Evolutionary conservation across 2,797 vertebrate species (phyloP).

Genomic region (Dipus sagitta): DNA sequence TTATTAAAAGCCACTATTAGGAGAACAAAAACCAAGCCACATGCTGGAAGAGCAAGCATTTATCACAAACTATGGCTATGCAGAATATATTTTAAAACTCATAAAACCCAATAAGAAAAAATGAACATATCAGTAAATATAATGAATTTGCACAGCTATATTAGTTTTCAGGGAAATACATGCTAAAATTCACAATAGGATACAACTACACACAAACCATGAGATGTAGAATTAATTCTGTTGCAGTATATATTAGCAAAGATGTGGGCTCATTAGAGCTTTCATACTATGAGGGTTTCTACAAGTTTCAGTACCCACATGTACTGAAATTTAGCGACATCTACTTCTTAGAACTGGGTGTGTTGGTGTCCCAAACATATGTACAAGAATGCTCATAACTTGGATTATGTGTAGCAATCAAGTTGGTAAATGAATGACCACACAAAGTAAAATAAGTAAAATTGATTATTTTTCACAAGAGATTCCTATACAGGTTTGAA

Average conservation of each 20-base stretch:
- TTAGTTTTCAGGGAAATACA: background rate
- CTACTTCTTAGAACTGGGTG: background rate
- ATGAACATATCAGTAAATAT: background rate
- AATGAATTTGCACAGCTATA: background rate
- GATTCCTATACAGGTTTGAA: background rate
- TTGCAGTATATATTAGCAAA: background rate
- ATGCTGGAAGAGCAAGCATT: background rate
- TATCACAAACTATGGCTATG: background rate
- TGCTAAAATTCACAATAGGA: background rate
- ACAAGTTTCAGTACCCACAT: background rate
- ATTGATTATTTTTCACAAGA: background rate
- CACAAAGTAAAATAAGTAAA: background rate
- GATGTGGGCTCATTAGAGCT: no score
- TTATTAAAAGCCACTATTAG: constrained; percentile 16
- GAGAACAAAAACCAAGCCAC: background rate
- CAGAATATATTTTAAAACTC: background rate
- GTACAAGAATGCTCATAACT: background rate
- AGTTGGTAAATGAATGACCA: background rate
- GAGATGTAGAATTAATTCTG: background rate
- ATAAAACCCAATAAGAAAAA: constrained; percentile 1
- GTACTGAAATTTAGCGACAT: background rate
- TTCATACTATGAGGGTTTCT: no score
- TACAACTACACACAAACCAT: background rate
- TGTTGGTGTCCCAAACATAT: background rate
- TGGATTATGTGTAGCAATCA: background rate